Evolutionary conservation across 2,888 invertebrate genomes (phyloP), one percentile per base, ranked within the genome.

Genomic region (Mellilla xanthometata): DNA sequence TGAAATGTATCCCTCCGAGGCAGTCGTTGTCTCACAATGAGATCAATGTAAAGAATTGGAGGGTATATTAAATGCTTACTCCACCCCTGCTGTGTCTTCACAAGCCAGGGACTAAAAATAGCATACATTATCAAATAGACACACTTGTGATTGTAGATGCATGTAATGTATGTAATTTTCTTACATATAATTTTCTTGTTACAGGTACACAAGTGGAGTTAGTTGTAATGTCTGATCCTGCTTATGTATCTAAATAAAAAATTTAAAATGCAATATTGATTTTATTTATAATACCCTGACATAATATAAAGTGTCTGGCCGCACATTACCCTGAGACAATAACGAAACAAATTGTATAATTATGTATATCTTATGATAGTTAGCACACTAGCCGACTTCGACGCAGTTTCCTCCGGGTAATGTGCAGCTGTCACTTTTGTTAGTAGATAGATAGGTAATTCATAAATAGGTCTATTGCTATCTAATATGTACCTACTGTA

Each of bases 211-310:
- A 42, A 38, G 71, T 62, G 67, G 67, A 65, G 59, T 71, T 70
- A 66, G 49, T n/a, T n/a, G n/a, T 61, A 50, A 59, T 65, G 62
- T 63, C 43, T 52, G 52, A 55, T 44, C 55, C 67, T 71, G 49
- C 73, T 69, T 71, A 65, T 82, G 84, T 86, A 79, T 76, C 75
- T 58, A 80, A 81, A 82, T 24, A 86, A 84, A 81, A 86, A 79
- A 19, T 35, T 56, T 51, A 64, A 78, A 82, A 82, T 68, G 42
- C 52, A 60, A 64, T 43, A 45, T 28, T 46, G 6, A n/a, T 34
- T 1, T 19, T 19, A 3, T 1, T 19, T 19, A 19, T 19, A 19
- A 1, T 5, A 19, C 15, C 15, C 6, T 5, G 3, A 19, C 15
- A 15, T 15, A 15, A 19, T 19, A n/a, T 19, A 19, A 19, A n/a